A percentile compares a stretch with the other conserved stretches of the same genome.
phyloP scores from a whole-genome alignment of 2,797 vertebrate genomes.

The Catamblyrhynchus diadema region DNA sequence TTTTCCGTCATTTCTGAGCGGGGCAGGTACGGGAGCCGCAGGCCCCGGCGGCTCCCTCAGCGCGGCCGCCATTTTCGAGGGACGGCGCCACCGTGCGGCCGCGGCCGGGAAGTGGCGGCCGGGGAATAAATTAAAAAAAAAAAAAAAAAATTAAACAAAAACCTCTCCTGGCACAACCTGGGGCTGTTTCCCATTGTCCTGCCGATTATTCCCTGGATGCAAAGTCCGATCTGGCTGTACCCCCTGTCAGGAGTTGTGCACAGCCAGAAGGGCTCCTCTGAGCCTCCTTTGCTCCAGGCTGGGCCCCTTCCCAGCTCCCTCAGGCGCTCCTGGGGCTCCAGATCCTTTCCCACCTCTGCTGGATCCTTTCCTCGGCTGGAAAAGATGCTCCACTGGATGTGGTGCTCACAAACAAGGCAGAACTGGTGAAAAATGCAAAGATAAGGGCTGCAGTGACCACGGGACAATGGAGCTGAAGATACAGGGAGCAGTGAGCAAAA shows the following conservation, averaged over 20 bases:
- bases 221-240: neutral
- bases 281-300: neutral
- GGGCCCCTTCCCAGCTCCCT: neutral
- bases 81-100: neutral
- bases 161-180: fast-evolving
- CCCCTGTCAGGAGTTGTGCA: neutral
- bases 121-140: neutral
- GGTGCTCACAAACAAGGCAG: neutral
- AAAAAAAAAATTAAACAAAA: too few relatives aligned
- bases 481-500: neutral
- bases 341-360: fast-evolving
- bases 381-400: neutral
- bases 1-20: fast-evolving
- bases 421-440: neutral
- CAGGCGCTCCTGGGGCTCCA: neutral
- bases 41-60: fast-evolving
- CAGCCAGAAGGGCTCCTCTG: fast-evolving
- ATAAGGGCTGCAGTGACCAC: neutral
- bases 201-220: neutral
- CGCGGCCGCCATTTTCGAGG: neutral
- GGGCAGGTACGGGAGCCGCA: fast-evolving
- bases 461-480: neutral
- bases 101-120: fast-evolving
- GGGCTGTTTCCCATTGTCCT: neutral
- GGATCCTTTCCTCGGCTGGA: neutral